Percentiles rank a stretch among this genome's conserved stretches.
phyloP scores from a whole-genome alignment of 2,113 vertebrate genomes.

The Apistogramma diplotaenia region DNA sequence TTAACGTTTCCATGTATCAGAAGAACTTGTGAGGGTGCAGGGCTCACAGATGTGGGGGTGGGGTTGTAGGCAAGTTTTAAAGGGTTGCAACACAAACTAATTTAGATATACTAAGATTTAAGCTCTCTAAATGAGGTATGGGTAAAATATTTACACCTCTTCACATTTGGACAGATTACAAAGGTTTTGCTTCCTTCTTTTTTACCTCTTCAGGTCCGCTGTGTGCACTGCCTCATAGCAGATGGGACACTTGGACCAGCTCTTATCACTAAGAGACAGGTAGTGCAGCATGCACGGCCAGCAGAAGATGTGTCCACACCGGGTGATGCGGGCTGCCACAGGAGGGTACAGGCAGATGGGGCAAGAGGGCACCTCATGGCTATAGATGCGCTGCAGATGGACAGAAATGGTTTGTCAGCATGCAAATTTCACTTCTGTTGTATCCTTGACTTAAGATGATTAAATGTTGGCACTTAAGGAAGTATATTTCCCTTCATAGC shows the following conservation, averaged over 20 bases:
- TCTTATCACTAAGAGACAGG: constrained; percentile 92
- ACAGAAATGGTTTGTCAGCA: neutral
- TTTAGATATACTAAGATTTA: neutral
- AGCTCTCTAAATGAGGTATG: neutral
- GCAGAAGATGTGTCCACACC: constrained; percentile 97
- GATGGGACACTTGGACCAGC: constrained; percentile 97
- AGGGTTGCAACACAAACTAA: neutral
- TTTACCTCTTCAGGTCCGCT: constrained; percentile 94
- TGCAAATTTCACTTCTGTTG: rapidly evolving
- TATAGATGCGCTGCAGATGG: constrained; percentile 87
- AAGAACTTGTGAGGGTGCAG: neutral
- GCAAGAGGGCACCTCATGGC: constrained; percentile 98
- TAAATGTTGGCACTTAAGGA: neutral
- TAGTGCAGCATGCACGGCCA: constrained; percentile 99
- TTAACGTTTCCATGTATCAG: neutral
- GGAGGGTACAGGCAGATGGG: constrained; percentile 98
- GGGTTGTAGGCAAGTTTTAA: neutral
- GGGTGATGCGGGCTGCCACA: constrained; percentile 93
- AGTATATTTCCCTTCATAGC: rapidly evolving
- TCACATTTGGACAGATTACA: neutral
- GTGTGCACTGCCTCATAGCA: constrained; percentile 92
- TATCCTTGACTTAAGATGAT: neutral
- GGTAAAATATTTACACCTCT: rapidly evolving
- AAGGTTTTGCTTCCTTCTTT: neutral
- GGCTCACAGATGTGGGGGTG: neutral